Base-by-base conservation (phyloP, 1,140 invertebrate genomes). In the Meloidogyne floridensis region DNA sequence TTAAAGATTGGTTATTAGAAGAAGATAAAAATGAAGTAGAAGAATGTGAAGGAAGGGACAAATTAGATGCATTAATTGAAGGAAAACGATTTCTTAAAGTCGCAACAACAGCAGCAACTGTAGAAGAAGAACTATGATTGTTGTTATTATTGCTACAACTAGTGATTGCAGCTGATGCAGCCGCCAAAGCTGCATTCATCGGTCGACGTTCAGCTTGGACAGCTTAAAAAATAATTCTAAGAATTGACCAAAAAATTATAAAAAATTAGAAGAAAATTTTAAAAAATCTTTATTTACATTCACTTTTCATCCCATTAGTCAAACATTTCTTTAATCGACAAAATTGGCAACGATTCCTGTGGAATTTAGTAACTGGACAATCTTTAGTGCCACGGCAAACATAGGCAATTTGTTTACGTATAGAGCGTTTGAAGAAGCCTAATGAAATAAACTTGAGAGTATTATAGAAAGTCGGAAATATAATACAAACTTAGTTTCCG, bases 291-390 rank as follows among this genome's bases (percentile, higher is more conserved):
- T 87, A 79, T 13, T 47, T 47, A 98, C 96, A 97, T 93, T 98
- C 96, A 92, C 95, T 96, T 91, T 96, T 92, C 96, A 98, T 98
- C 84, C 96, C 96, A 93, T 96, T 96, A 70, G 94, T 93, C 20
- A 98, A 92, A 91, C 96, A 98, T 91, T 98, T 98, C 91, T 98
- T 96, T 83, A 98, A 93, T 78, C 96, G 93, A 91, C 96, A 98
- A 91, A 97, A 98, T 92, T 98, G 96, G 91, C 96, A 98, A 80
- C 96, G 93, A 92, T 98, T 97, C 75, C 96, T 93, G 90, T 91
- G 98, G 82, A 98, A 93, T 87, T 98, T 98, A 70, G 95, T 98
- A 72, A 98, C 95, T 91, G 96, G 95, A 90, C 97, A 98, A 90
- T 95, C 95, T 92, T 96, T 96, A 81, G 93, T 94, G 42, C 96